Base-by-base conservation (phyloP, 2,888 invertebrate species). In the Noctua comes region DNA sequence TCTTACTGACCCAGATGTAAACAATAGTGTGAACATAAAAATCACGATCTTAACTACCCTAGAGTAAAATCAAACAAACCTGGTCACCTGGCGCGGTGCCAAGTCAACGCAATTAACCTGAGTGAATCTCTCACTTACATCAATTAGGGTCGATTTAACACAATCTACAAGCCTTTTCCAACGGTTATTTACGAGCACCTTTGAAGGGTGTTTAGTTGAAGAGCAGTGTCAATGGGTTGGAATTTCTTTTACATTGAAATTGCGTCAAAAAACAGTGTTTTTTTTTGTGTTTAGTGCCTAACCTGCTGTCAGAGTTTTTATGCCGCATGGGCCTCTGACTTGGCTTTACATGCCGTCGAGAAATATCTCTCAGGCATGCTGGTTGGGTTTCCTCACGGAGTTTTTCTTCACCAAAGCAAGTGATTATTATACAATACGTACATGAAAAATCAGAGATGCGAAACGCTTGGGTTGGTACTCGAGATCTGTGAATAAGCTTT, bases 111-210 rank as follows among this genome's bases (percentile, higher is more conserved):
- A 54, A 83, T 83, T 68, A 83, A 71, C 77, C 66, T 72, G 68
- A 82, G 73, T 69, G 77, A 85, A 85, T 73, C 82, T 73, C 72
- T 73, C 82, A 73, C 62, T 82, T 68, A 68, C 82, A 71, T 70
- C 70, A 86, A 82, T 83, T 86, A 83, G 43, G 66, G 43, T 3
- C 21, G 31, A 86, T 82, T 83, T 72, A 65, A 64, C 66, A 64
- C n/a, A 46, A 64, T 70, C 57, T 36, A n/a, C 24, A 48, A 36
- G 27, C 40, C 51, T 82, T 85, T 76, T 72, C 21, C n/a, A 46
- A 40, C 31, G 36, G 62, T 46, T 77, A 68, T 68, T 80, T 80
- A 77, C 54, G 18, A 27, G 24, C 54, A 68, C 77, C 24, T 76
- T 59, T 51, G 36, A 31, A 72, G 7, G 43, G 36, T 46, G 4